Conservation (phyloP, 2,888 invertebrate genomes). For the Graphium colonna region DNA sequence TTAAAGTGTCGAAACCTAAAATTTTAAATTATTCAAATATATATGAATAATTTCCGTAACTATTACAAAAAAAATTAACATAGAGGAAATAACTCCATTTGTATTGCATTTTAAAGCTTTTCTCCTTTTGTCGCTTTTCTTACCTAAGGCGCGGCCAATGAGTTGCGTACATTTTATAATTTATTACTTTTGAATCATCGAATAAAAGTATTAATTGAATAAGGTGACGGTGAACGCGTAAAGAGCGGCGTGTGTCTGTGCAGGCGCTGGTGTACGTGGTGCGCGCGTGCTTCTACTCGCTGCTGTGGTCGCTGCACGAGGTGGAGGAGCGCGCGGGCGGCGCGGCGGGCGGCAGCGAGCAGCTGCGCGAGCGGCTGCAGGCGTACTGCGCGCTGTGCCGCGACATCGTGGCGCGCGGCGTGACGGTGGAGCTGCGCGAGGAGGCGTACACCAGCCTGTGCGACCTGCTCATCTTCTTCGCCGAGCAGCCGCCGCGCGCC, state of each 20-base stretch:
- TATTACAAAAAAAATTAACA: too few species aligned
- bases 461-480: conserved; percentile 96
- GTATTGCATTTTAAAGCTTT: too few species aligned
- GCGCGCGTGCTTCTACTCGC: conserved; percentile 90
- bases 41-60: too few species aligned
- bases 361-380: conserved; percentile 84
- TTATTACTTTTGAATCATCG: too few species aligned
- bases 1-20: too few species aligned
- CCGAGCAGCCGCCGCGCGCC: conserved; percentile 85
- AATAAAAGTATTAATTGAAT: too few species aligned
- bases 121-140: too few species aligned
- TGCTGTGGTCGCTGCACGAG: conserved; percentile 93
- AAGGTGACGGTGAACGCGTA: too few species aligned
- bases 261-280: conserved; percentile 72
- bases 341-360: conserved; percentile 74
- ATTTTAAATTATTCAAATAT: too few species aligned
- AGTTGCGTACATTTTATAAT: too few species aligned
- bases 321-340: conserved; percentile 84
- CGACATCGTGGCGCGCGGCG: conserved; percentile 48
- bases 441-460: conserved; percentile 97
- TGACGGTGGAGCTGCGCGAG: conserved; percentile 82
- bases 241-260: background rate
- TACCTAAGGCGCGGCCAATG: too few species aligned
- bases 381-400: conserved; percentile 85
- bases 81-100: too few species aligned